Evolutionary conservation across 2,113 vertebrate species (phyloP).

Genomic region (Acanthochromis polyacanthus): DNA sequence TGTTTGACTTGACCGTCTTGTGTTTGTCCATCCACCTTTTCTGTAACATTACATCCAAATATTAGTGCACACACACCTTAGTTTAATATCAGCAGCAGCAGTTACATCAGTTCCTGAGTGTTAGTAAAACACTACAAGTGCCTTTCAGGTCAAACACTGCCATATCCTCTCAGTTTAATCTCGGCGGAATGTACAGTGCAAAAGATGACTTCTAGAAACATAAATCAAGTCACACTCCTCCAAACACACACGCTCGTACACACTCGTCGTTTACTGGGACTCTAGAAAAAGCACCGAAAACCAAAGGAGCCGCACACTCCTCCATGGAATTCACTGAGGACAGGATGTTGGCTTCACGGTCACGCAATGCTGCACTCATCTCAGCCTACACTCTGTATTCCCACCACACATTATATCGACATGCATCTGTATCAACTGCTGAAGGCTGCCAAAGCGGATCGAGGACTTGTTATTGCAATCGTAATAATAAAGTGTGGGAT

Average conservation of each 20-base stretch:
- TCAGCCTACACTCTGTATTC: slow-evolving; percentile 59
- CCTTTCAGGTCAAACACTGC: slow-evolving; percentile 15
- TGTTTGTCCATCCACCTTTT: neutral
- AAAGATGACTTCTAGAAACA: slow-evolving; percentile 70
- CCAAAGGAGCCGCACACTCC: slow-evolving; percentile 80
- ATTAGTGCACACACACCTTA: neutral
- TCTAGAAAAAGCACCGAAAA: slow-evolving; percentile 77
- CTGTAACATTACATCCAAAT: neutral
- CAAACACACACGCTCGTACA: slow-evolving; percentile 6
- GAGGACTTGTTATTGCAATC: slow-evolving; percentile 26
- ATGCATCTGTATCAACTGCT: slow-evolving; percentile 48
- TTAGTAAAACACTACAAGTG: slow-evolving; percentile 13
- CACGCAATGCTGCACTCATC: slow-evolving; percentile 77
- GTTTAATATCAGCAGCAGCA: neutral
- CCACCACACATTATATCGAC: slow-evolving; percentile 59
- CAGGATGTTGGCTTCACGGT: slow-evolving; percentile 80
- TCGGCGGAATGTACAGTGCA: slow-evolving; percentile 56
- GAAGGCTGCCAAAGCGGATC: slow-evolving; percentile 26
- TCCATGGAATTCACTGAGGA: slow-evolving; percentile 82
- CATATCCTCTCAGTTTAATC: slow-evolving; percentile 53
- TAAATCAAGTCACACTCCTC: slow-evolving; percentile 68
- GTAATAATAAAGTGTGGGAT: neutral
- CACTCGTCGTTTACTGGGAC: slow-evolving; percentile 42
- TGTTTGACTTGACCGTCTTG: too few species aligned
- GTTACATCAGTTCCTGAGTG: slow-evolving; percentile 33